Conservation (phyloP, 2,888 invertebrate species). For the Melipona beecheii region DNA sequence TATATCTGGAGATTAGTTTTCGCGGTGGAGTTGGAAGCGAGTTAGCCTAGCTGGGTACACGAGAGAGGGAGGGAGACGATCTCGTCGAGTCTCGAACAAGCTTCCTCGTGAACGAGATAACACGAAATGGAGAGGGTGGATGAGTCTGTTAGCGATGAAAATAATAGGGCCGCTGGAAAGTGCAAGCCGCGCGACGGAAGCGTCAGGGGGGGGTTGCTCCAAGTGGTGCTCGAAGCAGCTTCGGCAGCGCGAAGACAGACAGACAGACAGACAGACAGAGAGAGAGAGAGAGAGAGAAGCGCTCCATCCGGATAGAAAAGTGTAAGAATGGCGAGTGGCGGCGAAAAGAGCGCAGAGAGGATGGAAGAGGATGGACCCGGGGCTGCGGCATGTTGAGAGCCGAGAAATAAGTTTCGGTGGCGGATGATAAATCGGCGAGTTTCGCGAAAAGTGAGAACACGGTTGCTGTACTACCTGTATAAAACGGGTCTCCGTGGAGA, state of each 20-base stretch:
- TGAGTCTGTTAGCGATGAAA: slow-evolving; percentile 66
- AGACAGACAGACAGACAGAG: slow-evolving; percentile 17
- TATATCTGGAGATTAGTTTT: slow-evolving; percentile 52
- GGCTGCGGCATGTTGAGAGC: slow-evolving; percentile 56
- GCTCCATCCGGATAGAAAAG: slow-evolving; percentile 38
- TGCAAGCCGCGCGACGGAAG: slow-evolving; percentile 37
- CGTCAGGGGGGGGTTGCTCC: slow-evolving; percentile 33
- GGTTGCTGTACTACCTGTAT: slow-evolving; percentile 34
- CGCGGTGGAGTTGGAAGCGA: slow-evolving; percentile 32
- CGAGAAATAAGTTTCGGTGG: slow-evolving; percentile 67
- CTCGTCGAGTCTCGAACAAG: slow-evolving; percentile 48
- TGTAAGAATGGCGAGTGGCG: slow-evolving; percentile 34
- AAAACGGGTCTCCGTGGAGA: slow-evolving; percentile 27
- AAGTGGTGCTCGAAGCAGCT: slow-evolving; percentile 49
- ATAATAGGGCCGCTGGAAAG: slow-evolving; percentile 59
- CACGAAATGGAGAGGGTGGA: slow-evolving; percentile 55
- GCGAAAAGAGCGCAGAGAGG: slow-evolving; percentile 26
- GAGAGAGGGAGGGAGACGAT: slow-evolving; percentile 13
- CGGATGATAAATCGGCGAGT: slow-evolving; percentile 73
- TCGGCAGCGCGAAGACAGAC: neutral
- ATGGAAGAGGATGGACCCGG: slow-evolving; percentile 25
- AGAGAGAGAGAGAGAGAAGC: slow-evolving; percentile 8
- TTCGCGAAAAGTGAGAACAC: slow-evolving; percentile 64
- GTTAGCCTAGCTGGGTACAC: neutral
- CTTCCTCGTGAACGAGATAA: slow-evolving; percentile 55